These are phyloP conservation scores for Pagrus major DNA, from an alignment of 2,113 vertebrate species.

Conservation along the genomic window DNA sequence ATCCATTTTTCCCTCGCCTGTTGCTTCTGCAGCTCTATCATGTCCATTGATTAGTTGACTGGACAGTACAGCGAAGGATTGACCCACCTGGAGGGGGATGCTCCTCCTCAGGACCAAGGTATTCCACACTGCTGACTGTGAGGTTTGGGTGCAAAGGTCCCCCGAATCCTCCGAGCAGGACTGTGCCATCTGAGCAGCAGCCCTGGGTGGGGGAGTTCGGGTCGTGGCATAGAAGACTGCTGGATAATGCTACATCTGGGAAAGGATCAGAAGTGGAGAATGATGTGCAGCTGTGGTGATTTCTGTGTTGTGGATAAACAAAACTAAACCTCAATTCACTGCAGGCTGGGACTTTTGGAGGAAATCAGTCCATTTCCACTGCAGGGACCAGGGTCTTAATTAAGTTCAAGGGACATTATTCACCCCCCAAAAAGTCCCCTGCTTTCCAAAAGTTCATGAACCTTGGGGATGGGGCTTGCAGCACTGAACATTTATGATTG, in stretches of 20 bases:
- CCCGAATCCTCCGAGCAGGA: conserved; percentile 81
- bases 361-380: too few relatives aligned
- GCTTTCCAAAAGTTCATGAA: too few relatives aligned
- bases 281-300: not conserved
- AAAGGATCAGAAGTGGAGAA: not conserved
- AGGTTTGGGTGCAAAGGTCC: conserved; percentile 76
- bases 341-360: too few relatives aligned
- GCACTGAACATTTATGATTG: too few relatives aligned
- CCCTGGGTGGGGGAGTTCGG: conserved; percentile 77
- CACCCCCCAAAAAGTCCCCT: too few relatives aligned
- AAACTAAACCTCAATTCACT: too few relatives aligned
- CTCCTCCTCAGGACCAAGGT: conserved; percentile 84
- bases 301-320: not conserved
- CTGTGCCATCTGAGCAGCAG: conserved; percentile 80
- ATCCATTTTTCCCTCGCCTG: not conserved
- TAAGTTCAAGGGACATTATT: too few relatives aligned
- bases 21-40: conserved; percentile 4
- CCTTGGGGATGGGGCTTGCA: too few relatives aligned
- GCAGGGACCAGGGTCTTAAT: too few relatives aligned
- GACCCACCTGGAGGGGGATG: conserved; percentile 73
- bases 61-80: not conserved
- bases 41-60: conserved; percentile 5
- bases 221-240: conserved; percentile 79
- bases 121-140: conserved; percentile 85
- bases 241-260: conserved; percentile 86